A percentile compares a stretch with the other conserved stretches of the same genome.
These are phyloP conservation scores for Cephus nigrinus DNA, from an alignment of 2,888 invertebrate genomes.

Conservation along the genomic window DNA sequence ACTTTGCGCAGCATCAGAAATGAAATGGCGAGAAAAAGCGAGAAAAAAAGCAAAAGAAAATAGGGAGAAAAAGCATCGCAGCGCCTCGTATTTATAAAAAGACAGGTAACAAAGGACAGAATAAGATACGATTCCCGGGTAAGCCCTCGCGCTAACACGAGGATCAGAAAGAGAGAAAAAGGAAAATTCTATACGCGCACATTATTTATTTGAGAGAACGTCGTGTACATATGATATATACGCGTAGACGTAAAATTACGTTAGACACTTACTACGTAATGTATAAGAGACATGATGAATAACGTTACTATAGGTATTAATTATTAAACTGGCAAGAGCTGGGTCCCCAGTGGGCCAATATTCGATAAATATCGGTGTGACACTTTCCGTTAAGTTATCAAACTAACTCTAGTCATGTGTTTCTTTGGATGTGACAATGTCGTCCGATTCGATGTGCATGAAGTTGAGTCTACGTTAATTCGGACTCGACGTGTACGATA, in stretches of 20 bases:
- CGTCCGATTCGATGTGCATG: neutral
- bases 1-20: neutral
- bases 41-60: constrained; percentile 2
- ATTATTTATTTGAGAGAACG: constrained; percentile 15
- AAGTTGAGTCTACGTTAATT: constrained; percentile 13
- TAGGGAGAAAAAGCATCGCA: neutral
- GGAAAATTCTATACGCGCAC: constrained; percentile 13
- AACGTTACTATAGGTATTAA: constrained; percentile 4
- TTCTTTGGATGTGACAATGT: constrained; percentile 1
- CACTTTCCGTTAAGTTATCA: constrained; percentile 14
- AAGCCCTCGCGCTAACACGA: neutral
- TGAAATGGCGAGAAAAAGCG: constrained; percentile 4
- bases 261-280: constrained; percentile 13
- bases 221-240: constrained; percentile 12
- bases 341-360: constrained; percentile 63
- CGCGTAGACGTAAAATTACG: constrained; percentile 1
- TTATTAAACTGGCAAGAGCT: constrained; percentile 58
- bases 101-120: too few relatives aligned
- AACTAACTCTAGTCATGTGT: neutral
- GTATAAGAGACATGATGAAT: constrained; percentile 16
- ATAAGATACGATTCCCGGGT: too few relatives aligned
- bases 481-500: neutral
- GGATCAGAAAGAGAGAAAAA: neutral
- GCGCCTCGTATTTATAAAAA: too few relatives aligned
- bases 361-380: constrained; percentile 65